Evolutionary conservation across 2,797 vertebrate genomes (phyloP), one percentile per base, ranked within the genome.

Genomic region (Fringilla coelebs): DNA sequence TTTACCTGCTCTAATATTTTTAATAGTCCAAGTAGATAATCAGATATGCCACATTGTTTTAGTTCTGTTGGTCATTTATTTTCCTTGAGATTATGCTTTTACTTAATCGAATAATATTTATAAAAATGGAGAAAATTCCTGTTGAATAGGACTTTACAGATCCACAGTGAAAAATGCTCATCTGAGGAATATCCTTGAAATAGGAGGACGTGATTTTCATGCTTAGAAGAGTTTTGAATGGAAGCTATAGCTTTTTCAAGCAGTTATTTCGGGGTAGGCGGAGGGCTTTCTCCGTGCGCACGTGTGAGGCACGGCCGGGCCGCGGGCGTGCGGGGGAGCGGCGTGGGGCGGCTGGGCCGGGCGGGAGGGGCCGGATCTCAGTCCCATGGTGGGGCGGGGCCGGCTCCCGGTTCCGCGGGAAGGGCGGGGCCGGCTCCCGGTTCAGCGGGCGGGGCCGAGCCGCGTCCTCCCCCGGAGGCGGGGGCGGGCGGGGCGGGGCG

Each of bases 251-350:
- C 13, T 49, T 45, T 65, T 62, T 8, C 6, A 7, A 3, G 1
- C 18, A 1, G 1, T 6, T n/a, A 0, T 2, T 68, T 32, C 1
- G 43, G 46, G 55, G 8, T 1, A 3, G 29, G 79, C 17, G 10
- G 49, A 21, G 57, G 13, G 36, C 32, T n/a, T 20, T 68, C 20
- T 38, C n/a, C 3, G 10, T 20, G 55, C 48, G 40, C 65, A 7
- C 45, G 60, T 11, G 71, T 12, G 10, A 7, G 32, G 70, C n/a
- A 1, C 17, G 34, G 55, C 40, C 40, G 46, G 38, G 52, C 11
- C 8, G 36, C 61, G 77, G 52, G 14, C 60, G 0, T 8, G 48
- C 36, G 32, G 66, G 9, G 38, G 14, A 62, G 74, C 66, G 5
- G 26, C 34, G 36, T 10, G 45, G 55, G 4, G 13, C 46, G 55